A percentile compares a stretch with the other conserved stretches of the same genome.
These are phyloP conservation scores for Diogma glabrata DNA, from an alignment of 2,888 invertebrate genomes.

Conservation along the genomic window DNA sequence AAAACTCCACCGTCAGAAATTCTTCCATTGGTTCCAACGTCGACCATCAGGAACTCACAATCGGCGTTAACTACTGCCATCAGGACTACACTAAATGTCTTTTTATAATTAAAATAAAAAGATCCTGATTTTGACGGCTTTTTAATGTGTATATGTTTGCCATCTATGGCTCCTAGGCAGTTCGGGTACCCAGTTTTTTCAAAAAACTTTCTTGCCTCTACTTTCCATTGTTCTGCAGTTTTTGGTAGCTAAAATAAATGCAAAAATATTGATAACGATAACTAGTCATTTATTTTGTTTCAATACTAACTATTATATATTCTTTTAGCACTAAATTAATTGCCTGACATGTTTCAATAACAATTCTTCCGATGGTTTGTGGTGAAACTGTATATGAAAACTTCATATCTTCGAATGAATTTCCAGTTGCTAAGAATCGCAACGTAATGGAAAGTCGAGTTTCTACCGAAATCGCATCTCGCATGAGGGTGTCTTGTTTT, in stretches of 20 bases:
- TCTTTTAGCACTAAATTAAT: slow-evolving; percentile 5
- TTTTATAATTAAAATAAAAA: slow-evolving; percentile 1
- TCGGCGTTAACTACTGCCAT: neutral
- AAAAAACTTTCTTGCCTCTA: neutral
- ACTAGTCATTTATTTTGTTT: neutral
- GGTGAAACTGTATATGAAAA: slow-evolving; percentile 4
- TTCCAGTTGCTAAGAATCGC: neutral
- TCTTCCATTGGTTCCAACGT: neutral
- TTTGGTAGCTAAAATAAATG: neutral
- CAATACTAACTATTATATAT: slow-evolving; percentile 1
- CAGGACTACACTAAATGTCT: neutral
- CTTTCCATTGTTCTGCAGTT: slow-evolving; percentile 2
- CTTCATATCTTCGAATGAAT: neutral
- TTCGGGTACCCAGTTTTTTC: slow-evolving; percentile 1
- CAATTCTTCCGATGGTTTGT: neutral
- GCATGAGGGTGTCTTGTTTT: neutral
- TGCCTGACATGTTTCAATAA: slow-evolving; percentile 4
- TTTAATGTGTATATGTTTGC: neutral
- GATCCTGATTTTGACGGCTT: neutral
- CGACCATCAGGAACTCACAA: neutral
- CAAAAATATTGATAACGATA: neutral
- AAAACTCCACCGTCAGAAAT: neutral
- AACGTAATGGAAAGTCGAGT: neutral
- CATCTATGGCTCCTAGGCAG: neutral
- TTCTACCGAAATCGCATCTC: neutral